Percentiles rank a stretch among this genome's conserved stretches.
Evolutionary conservation across 2,113 vertebrate species (phyloP).

Genomic region (Phalacrocorax aristotelis): DNA sequence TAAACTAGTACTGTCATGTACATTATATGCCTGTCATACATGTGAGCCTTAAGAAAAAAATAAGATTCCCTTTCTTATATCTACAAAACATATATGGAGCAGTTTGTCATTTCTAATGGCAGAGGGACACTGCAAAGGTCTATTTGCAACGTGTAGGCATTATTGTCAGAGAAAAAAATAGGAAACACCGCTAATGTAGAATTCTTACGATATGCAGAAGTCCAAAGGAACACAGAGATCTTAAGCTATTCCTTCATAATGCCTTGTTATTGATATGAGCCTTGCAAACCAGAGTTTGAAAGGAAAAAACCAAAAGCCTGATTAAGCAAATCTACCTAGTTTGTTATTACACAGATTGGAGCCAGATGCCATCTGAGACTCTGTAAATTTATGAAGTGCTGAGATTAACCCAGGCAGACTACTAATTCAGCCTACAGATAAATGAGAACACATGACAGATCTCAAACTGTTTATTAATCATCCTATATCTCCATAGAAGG

Average conservation of each 20-base stretch:
- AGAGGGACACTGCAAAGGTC: not conserved
- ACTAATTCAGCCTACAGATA: not conserved
- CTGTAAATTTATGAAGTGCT: conserved; percentile 39
- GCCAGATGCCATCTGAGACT: conserved; percentile 23
- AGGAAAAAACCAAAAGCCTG: not conserved
- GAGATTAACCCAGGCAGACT: conserved; percentile 48
- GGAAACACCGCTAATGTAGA: not conserved
- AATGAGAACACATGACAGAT: not conserved
- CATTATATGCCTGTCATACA: not conserved
- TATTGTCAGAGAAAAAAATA: not conserved
- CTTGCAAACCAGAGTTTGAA: conserved; percentile 35
- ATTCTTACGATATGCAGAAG: not conserved
- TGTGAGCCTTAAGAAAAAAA: not conserved
- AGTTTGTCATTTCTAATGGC: not conserved
- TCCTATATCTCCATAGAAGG: not conserved
- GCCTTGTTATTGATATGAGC: not conserved
- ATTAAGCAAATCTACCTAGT: conserved; percentile 8
- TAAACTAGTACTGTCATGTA: not conserved
- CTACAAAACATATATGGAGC: not conserved
- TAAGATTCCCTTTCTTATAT: not conserved
- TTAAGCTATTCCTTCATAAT: not conserved
- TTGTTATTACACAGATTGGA: conserved; percentile 35
- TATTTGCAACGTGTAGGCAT: not conserved
- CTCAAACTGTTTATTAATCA: not conserved
- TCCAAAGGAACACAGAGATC: not conserved